A percentile compares a stretch with the other conserved stretches of the same genome.
These are phyloP conservation scores for Lordiphosa mommai DNA, from an alignment of 1,140 invertebrate genomes.

Conservation along the genomic window DNA sequence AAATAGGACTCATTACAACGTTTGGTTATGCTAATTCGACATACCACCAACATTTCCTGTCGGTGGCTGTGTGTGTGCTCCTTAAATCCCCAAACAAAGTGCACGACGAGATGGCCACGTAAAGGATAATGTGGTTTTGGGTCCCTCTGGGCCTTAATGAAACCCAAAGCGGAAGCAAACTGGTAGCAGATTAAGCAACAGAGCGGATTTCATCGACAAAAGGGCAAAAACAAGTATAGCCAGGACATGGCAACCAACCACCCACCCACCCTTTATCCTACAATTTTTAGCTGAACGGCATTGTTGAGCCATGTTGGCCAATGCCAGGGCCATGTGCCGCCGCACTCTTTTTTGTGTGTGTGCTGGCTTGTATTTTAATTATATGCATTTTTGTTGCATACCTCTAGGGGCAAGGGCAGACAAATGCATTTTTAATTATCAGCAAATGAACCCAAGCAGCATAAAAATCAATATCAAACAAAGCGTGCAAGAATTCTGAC, in stretches of 20 bases:
- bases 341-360: conserved; percentile 4
- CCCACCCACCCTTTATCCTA: conserved; percentile 3
- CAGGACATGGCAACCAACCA: too few species aligned
- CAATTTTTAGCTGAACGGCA: conserved; percentile 26
- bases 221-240: conserved; percentile 37
- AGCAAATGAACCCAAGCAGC: conserved; percentile 17
- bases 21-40: conserved; percentile 73
- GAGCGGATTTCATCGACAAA: conserved; percentile 69
- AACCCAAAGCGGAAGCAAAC: conserved; percentile 72
- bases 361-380: conserved; percentile 59
- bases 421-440: conserved; percentile 78
- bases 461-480: conserved; percentile 58
- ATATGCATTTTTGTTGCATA: conserved; percentile 71
- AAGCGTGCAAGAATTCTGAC: conserved; percentile 11
- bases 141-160: conserved; percentile 60
- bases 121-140: conserved; percentile 55
- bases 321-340: neutral
- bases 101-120: conserved; percentile 25
- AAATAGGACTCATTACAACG: conserved; percentile 75
- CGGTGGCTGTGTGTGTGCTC: conserved; percentile 15
- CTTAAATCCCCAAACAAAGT: conserved; percentile 49
- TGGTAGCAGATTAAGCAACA: conserved; percentile 71
- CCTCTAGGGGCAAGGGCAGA: conserved; percentile 33
- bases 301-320: conserved; percentile 18
- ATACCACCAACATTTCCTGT: conserved; percentile 33